Evolutionary conservation across 2,113 vertebrate genomes (phyloP).

Genomic region (Neolamprologus fasciatus): DNA sequence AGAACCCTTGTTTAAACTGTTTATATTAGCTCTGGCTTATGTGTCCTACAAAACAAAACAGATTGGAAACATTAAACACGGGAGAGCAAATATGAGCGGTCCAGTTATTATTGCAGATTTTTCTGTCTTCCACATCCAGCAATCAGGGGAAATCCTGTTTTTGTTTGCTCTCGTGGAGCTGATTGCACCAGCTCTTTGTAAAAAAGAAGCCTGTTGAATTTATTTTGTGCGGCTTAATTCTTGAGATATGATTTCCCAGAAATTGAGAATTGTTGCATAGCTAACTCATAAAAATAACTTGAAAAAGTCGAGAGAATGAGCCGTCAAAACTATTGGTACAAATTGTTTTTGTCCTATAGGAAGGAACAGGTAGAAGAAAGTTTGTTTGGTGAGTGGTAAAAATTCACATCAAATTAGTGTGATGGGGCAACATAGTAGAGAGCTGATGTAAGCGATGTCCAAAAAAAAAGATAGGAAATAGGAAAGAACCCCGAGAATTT

Average conservation of each 20-base stretch:
- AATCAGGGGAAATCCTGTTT: background rate
- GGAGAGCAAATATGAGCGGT: background rate
- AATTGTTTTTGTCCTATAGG: background rate
- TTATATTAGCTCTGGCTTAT: background rate
- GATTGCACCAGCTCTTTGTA: background rate
- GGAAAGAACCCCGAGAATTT: background rate
- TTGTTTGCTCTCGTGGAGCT: background rate
- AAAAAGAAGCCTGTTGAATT: background rate
- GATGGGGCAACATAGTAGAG: background rate
- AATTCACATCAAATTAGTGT: background rate
- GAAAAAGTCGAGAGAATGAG: background rate
- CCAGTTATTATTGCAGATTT: background rate
- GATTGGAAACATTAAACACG: background rate
- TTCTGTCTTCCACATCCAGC: background rate
- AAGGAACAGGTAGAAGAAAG: background rate
- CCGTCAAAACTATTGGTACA: background rate
- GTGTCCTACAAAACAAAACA: background rate
- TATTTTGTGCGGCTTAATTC: background rate
- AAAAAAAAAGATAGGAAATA: background rate
- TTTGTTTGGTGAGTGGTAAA: background rate
- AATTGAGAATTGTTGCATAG: background rate
- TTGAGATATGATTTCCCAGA: background rate
- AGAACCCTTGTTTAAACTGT: background rate
- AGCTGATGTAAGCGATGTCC: background rate
- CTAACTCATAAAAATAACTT: background rate